Conservation (phyloP, 2,113 vertebrate species). For the Prionailurus viverrinus region DNA sequence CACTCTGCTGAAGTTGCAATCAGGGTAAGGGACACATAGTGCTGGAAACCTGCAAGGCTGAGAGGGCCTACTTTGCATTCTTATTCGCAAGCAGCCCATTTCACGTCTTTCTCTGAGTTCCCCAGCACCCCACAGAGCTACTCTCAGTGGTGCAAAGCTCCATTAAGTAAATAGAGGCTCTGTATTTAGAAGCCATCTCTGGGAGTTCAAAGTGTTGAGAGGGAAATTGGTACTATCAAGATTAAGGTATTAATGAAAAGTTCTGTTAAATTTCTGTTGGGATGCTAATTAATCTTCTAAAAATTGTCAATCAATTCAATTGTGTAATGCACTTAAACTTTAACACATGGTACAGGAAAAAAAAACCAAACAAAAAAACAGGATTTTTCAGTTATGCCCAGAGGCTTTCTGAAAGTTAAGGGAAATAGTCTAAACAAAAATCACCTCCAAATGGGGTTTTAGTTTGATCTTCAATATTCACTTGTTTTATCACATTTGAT, state of each 20-base stretch:
- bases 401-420: constrained; percentile 63
- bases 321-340: constrained; percentile 67
- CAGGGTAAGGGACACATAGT: constrained; percentile 55
- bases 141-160: constrained; percentile 68
- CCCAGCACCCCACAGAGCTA: constrained; percentile 72
- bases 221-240: constrained; percentile 72
- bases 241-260: constrained; percentile 79
- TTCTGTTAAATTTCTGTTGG: constrained; percentile 78
- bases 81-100: constrained; percentile 45
- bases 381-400: constrained; percentile 67
- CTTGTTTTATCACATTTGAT: constrained; percentile 37
- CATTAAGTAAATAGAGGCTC: constrained; percentile 76
- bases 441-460: constrained; percentile 38
- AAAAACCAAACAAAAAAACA: background rate
- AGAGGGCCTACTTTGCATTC: constrained; percentile 71
- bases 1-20: constrained; percentile 72
- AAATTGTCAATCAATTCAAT: constrained; percentile 78
- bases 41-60: constrained; percentile 59
- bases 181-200: constrained; percentile 71
- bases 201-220: constrained; percentile 67
- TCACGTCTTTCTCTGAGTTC: constrained; percentile 58
- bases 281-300: constrained; percentile 78
- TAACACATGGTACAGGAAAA: constrained; percentile 69
- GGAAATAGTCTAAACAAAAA: constrained; percentile 59
- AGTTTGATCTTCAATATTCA: constrained; percentile 43